Base-by-base conservation (phyloP, 2,888 invertebrate species). In the Crioceris asparagi region DNA sequence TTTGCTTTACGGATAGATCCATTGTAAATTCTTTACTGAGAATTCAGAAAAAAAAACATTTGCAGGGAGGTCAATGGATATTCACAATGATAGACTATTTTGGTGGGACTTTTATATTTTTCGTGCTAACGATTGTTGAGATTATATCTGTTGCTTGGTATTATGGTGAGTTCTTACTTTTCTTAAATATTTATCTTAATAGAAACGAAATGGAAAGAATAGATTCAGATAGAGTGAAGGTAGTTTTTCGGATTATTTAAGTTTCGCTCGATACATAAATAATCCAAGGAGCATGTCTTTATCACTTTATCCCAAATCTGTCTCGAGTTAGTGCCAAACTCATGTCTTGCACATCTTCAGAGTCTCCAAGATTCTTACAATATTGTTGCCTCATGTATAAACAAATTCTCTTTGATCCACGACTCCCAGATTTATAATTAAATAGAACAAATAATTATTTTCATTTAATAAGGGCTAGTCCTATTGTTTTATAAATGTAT, bases 71-170 rank as follows among this genome's bases (percentile, higher is more conserved):
- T 1, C 72, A 74, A 56, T 73, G 69, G 57, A 69, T 76, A 17
- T 56, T 75, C 32, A 71, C 69, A 11, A 56, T 76, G 40, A 69
- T 75, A 1, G 75, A 76, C 51, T 69, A 68, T 49, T 75, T 69
- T 50, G 74, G 73, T n/a, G 75, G 74, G 8, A 72, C 72, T 2
- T 72, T 74, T 50, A 67, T 74, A 31, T 68, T 76, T 35, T 74
- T 71, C 48, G 58, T 73, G 11, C 55, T 76, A 45, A 73, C 71
- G 8, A 70, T 72, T 29, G 54, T 71, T 15, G 75, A 77, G 58
- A 63, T 73, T 5, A 51, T 66, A 3, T 69, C 39, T 16, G 19
- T 55, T 8, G 36, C 51, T 33, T 55, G 52, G 52, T 54, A 52
- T 51, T 55, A 55, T 30, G 55, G 55, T 54, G 40, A 35, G 41